Evolutionary conservation across 37 sponge, comb jelly and placozoan species (phyloP).

Genomic region (Haliclona indistincta): DNA sequence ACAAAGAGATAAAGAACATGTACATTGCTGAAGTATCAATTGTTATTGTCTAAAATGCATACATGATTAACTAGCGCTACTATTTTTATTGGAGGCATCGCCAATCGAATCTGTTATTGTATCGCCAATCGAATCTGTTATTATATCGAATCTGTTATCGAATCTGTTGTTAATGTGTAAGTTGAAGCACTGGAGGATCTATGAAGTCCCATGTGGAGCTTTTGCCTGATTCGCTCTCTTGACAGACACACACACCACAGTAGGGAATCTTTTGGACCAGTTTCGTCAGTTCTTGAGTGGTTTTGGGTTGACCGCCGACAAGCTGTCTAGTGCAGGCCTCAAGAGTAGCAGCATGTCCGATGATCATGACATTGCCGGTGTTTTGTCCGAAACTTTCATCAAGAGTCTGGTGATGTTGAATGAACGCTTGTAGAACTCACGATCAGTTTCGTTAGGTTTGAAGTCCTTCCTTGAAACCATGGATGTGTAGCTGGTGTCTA

Average conservation of each 20-base stretch:
- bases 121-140: slow-evolving; percentile 80
- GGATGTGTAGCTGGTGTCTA: slow-evolving; percentile 69
- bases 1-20: no score
- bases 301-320: slow-evolving; percentile 75
- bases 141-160: no score
- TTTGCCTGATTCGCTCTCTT: slow-evolving; percentile 73
- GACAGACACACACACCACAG: slow-evolving; percentile 76
- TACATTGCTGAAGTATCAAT: no score
- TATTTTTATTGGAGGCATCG: slow-evolving; percentile 54
- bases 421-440: slow-evolving; percentile 85
- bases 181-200: slow-evolving; percentile 83
- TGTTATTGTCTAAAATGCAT: no score
- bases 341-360: slow-evolving; percentile 90
- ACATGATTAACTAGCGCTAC: no score
- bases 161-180: slow-evolving; percentile 91
- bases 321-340: slow-evolving; percentile 87
- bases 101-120: no score
- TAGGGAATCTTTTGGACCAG: slow-evolving; percentile 92
- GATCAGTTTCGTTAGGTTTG: slow-evolving; percentile 71
- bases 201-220: slow-evolving; percentile 77
- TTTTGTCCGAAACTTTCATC: slow-evolving; percentile 47
- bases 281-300: slow-evolving; percentile 79
- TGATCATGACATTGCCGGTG: slow-evolving; percentile 71
- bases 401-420: slow-evolving; percentile 71
- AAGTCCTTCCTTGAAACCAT: slow-evolving; percentile 70